Percentiles rank a stretch among this genome's conserved stretches.
Conservation (phyloP, 2,888 invertebrate genomes). For the Siphlonurus alternatus region DNA sequence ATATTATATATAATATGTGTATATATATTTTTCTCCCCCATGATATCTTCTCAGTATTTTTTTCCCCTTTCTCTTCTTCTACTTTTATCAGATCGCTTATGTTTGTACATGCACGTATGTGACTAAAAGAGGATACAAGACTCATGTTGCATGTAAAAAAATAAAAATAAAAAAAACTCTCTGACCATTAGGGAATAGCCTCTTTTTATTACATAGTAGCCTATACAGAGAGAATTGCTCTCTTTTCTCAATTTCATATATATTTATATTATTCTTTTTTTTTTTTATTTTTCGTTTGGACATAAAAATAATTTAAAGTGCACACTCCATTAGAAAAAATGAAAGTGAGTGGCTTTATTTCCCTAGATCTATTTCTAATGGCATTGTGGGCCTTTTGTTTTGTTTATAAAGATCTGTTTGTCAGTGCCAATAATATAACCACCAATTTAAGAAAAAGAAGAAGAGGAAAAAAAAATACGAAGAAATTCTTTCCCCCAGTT, state of each 20-base stretch:
- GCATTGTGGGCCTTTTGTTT: background rate
- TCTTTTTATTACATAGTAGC: background rate
- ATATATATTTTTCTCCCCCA: background rate
- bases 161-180: background rate
- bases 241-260: background rate
- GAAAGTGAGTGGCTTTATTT: background rate
- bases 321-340: background rate
- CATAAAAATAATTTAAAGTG: background rate
- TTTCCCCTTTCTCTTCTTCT: background rate
- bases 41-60: background rate
- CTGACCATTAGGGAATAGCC: background rate
- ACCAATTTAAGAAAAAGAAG: background rate
- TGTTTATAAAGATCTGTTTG: background rate
- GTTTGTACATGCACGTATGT: background rate
- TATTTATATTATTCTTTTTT: background rate
- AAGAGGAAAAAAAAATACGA: background rate
- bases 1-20: too few relatives aligned
- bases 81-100: background rate
- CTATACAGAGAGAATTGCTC: background rate
- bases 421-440: background rate
- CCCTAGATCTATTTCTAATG: background rate
- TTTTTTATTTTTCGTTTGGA: background rate
- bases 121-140: background rate
- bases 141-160: background rate
- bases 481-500: background rate